These are phyloP conservation scores for Micromys minutus DNA, from an alignment of 2,113 vertebrate genomes.

Conservation along the genomic window DNA sequence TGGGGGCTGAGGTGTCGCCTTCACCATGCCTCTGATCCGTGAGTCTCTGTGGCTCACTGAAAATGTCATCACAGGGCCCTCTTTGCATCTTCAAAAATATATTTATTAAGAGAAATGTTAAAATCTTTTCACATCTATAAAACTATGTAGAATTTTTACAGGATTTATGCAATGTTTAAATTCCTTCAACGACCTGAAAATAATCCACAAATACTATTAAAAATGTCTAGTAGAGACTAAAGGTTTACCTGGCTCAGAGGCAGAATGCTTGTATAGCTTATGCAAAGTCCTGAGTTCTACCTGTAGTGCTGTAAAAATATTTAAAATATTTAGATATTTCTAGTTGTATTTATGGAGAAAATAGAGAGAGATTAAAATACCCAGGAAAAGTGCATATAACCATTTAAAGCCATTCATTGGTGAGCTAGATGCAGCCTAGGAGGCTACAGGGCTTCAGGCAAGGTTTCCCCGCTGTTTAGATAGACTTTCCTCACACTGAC, in stretches of 20 bases:
- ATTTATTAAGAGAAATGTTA: not conserved
- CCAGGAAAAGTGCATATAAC: not conserved
- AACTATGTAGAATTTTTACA: not conserved
- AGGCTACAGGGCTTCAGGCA: not conserved
- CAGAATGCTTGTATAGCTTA: not conserved
- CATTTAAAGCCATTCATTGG: conserved; percentile 31
- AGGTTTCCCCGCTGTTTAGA: conserved; percentile 7
- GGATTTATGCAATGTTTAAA: not conserved
- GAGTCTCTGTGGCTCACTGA: not conserved
- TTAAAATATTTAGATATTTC: not conserved
- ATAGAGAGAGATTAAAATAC: not conserved
- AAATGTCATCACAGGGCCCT: not conserved
- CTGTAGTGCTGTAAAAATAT: not conserved
- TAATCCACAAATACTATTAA: not conserved
- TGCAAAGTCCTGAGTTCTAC: not conserved
- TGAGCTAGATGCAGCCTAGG: not conserved
- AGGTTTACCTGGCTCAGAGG: not conserved
- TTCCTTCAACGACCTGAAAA: not conserved
- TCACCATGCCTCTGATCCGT: not conserved
- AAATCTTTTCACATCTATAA: not conserved
- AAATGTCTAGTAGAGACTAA: not conserved
- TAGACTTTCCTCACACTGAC: conserved; percentile 37
- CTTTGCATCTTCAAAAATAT: not conserved
- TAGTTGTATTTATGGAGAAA: not conserved
- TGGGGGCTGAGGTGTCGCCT: not conserved